Conservation (phyloP, 2,888 invertebrate species). For the Hirtodrosophila trivittata region DNA sequence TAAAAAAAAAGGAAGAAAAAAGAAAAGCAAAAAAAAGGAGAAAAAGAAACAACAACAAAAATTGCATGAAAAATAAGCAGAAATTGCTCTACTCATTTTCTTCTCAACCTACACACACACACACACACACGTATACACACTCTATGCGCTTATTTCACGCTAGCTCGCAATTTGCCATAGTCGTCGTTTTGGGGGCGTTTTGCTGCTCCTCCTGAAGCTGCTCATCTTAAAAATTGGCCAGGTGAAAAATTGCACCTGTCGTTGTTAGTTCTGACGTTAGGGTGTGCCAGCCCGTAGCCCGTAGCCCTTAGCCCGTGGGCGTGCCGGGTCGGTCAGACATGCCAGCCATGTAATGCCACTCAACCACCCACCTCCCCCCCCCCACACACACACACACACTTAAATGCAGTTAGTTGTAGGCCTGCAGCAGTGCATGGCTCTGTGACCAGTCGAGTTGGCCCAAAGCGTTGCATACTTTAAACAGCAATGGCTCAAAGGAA, state of each 20-base stretch:
- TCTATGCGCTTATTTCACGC: constrained; percentile 28
- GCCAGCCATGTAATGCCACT: constrained; percentile 24
- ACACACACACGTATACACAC: background rate
- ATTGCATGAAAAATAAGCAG: constrained; percentile 9
- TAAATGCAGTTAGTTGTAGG: constrained; percentile 68
- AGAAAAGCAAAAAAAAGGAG: constrained; percentile 31
- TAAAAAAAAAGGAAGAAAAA: constrained; percentile 43
- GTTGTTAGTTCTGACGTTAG: constrained; percentile 49
- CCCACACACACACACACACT: background rate
- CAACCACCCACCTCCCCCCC: background rate
- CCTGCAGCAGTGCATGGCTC: constrained; percentile 42
- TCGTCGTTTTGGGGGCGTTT: constrained; percentile 38
- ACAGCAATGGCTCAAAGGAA: no score
- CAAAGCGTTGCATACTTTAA: no score
- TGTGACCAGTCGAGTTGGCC: constrained; percentile 10
- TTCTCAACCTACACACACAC: constrained; percentile 10
- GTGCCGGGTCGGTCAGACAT: constrained; percentile 49
- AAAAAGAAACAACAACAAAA: constrained; percentile 21
- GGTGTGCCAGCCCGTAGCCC: no score
- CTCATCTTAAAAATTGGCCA: constrained; percentile 82
- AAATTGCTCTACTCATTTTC: constrained; percentile 55
- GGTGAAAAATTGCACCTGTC: constrained; percentile 83
- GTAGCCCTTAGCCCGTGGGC: constrained; percentile 30
- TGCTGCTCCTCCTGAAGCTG: constrained; percentile 40
- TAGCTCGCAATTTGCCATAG: constrained; percentile 51